Conservation (phyloP, 2,888 invertebrate genomes). For the Hipparchia sbordonii region DNA sequence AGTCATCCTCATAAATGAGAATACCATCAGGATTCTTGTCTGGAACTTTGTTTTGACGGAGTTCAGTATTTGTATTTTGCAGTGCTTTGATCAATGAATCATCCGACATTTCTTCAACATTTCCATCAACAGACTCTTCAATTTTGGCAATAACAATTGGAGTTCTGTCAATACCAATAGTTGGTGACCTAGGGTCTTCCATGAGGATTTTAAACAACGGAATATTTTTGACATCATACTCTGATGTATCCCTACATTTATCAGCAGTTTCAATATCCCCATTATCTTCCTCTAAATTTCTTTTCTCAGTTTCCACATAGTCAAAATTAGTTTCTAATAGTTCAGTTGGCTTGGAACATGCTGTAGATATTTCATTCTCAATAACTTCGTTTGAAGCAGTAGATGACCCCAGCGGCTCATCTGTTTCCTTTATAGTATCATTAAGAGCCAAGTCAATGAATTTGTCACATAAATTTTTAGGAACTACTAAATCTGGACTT, state of each 20-base stretch:
- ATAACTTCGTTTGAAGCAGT: constrained; percentile 70
- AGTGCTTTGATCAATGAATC: constrained; percentile 72
- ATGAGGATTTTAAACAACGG: constrained; percentile 61
- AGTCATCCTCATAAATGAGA: constrained; percentile 84
- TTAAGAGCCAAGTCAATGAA: constrained; percentile 66
- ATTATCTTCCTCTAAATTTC: constrained; percentile 55
- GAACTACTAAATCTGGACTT: constrained; percentile 60
- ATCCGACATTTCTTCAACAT: constrained; percentile 78
- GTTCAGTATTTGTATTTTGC: constrained; percentile 66
- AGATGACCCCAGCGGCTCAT: constrained; percentile 68
- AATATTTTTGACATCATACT: constrained; percentile 43
- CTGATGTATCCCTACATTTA: constrained; percentile 18
- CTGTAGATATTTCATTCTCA: constrained; percentile 61
- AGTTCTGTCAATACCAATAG: constrained; percentile 74
- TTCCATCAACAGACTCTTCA: constrained; percentile 51
- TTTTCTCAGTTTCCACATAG: constrained; percentile 69
- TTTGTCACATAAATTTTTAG: constrained; percentile 70
- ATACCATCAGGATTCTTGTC: constrained; percentile 73
- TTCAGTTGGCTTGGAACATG: constrained; percentile 63
- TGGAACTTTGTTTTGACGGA: constrained; percentile 50
- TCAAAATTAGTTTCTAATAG: constrained; percentile 85
- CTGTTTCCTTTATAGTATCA: constrained; percentile 64
- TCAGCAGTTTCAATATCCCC: constrained; percentile 39
- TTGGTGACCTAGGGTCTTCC: constrained; percentile 76
- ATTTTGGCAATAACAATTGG: constrained; percentile 70